These are phyloP conservation scores for Diplodus puntazzo DNA, from an alignment of 2,797 vertebrate species.

Conservation along the genomic window DNA sequence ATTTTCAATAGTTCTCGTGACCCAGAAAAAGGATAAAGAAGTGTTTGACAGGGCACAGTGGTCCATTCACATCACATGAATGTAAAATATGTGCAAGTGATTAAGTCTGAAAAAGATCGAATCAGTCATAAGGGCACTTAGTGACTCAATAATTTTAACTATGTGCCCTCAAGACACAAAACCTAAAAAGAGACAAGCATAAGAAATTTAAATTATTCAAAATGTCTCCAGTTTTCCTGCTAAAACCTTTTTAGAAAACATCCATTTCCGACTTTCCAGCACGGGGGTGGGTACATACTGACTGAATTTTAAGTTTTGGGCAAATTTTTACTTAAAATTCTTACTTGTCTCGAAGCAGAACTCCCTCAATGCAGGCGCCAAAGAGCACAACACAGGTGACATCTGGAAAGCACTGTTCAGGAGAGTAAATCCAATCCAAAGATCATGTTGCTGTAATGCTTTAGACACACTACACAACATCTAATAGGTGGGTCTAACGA, in stretches of 20 bases:
- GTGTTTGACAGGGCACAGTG: neutral
- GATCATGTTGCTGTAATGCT: neutral
- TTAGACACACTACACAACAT: neutral
- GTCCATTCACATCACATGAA: constrained; percentile 1
- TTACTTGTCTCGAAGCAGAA: constrained; percentile 96
- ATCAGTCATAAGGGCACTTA: neutral
- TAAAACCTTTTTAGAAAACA: neutral
- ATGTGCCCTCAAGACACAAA: neutral
- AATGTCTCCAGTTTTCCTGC: neutral
- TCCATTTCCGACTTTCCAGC: too few species aligned
- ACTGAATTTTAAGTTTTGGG: too few species aligned
- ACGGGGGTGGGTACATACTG: too few species aligned
- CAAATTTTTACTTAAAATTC: constrained; percentile 42
- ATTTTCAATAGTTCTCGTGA: neutral
- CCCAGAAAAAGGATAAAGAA: neutral
- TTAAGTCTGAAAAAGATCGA: neutral
- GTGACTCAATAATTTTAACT: neutral
- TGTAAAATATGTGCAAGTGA: neutral
- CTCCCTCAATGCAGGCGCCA: constrained; percentile 95
- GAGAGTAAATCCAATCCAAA: constrained; percentile 40
- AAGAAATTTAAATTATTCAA: neutral
- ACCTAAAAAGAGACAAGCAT: neutral
- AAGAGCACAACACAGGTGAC: constrained; percentile 92
- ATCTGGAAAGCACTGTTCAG: constrained; percentile 86
- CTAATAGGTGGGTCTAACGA: neutral